These are phyloP conservation scores for Trilocha varians DNA, from an alignment of 2,888 invertebrate genomes.

Conservation along the genomic window DNA sequence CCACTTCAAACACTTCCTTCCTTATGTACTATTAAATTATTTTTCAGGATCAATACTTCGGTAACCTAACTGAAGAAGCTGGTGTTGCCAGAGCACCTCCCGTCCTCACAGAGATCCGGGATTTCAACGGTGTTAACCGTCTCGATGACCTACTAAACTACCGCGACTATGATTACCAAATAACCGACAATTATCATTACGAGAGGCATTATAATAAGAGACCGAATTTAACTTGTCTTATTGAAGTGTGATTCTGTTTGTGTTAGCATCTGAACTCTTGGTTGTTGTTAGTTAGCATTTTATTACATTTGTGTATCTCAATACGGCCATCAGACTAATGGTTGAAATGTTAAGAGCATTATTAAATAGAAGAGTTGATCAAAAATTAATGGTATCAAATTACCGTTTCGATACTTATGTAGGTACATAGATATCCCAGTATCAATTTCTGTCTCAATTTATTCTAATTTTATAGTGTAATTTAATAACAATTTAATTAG, in stretches of 20 bases:
- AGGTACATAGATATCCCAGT: too few relatives aligned
- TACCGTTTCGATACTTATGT: too few relatives aligned
- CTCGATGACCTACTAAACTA: slow-evolving; percentile 55
- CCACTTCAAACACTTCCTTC: neutral
- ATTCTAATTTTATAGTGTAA: too few relatives aligned
- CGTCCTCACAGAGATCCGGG: slow-evolving; percentile 45
- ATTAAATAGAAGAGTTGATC: too few relatives aligned
- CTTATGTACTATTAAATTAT: slow-evolving; percentile 1
- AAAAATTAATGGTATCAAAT: too few relatives aligned
- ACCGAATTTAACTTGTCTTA: slow-evolving; percentile 35
- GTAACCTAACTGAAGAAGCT: slow-evolving; percentile 46
- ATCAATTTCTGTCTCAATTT: too few relatives aligned
- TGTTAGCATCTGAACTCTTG: slow-evolving; percentile 14
- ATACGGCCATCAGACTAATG: too few relatives aligned
- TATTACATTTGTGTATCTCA: too few relatives aligned
- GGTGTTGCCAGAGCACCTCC: slow-evolving; percentile 39
- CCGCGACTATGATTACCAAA: slow-evolving; percentile 50
- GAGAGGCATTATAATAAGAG: slow-evolving; percentile 41
- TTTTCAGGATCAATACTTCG: slow-evolving; percentile 53
- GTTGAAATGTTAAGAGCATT: too few relatives aligned
- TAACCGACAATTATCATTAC: slow-evolving; percentile 39
- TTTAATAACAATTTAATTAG: too few relatives aligned
- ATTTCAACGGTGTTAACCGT: slow-evolving; percentile 50
- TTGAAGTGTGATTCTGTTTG: slow-evolving; percentile 20
- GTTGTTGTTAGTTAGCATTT: slow-evolving; percentile 17